Conservation (phyloP, 2,888 invertebrate genomes). For the Gari tellinella region DNA sequence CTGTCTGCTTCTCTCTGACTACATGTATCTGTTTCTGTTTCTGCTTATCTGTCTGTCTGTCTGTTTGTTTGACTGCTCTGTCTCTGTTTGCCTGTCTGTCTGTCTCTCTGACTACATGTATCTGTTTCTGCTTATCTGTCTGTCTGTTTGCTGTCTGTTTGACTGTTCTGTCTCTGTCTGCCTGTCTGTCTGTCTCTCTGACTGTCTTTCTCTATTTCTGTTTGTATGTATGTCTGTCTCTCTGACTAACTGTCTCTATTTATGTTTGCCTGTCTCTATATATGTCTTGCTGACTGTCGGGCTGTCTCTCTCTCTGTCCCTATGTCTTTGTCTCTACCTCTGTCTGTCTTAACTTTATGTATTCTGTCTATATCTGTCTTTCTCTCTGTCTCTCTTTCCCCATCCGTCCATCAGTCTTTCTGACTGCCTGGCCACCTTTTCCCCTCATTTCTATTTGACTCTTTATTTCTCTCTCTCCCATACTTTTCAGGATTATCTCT, state of each 20-base stretch:
- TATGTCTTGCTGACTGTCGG: not conserved
- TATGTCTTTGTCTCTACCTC: not conserved
- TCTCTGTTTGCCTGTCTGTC: conserved; percentile 30
- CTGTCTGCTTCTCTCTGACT: conserved; percentile 19
- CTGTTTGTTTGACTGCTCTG: conserved; percentile 32
- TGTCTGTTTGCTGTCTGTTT: conserved; percentile 17
- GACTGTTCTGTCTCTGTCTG: conserved; percentile 41
- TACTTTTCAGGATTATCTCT: too few species aligned
- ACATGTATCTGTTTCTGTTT: conserved; percentile 16
- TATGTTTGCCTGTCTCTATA: not conserved
- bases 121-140: too few species aligned
- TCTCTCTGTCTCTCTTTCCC: conserved; percentile 3
- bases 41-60: conserved; percentile 24
- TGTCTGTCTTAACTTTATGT: not conserved
- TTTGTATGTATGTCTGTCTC: conserved; percentile 8
- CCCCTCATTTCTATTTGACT: too few species aligned
- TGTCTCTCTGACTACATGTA: conserved; percentile 33
- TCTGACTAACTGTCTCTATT: not conserved
- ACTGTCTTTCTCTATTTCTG: conserved; percentile 1
- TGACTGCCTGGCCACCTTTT: not conserved
- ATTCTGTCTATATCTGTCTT: not conserved
- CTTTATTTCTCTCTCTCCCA: too few species aligned
- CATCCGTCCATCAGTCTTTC: not conserved
- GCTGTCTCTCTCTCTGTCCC: conserved; percentile 2
- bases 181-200: conserved; percentile 36